Evolutionary conservation across 2,888 invertebrate genomes (phyloP), one percentile per base, ranked within the genome.

Genomic region (Calameuta pallipes): DNA sequence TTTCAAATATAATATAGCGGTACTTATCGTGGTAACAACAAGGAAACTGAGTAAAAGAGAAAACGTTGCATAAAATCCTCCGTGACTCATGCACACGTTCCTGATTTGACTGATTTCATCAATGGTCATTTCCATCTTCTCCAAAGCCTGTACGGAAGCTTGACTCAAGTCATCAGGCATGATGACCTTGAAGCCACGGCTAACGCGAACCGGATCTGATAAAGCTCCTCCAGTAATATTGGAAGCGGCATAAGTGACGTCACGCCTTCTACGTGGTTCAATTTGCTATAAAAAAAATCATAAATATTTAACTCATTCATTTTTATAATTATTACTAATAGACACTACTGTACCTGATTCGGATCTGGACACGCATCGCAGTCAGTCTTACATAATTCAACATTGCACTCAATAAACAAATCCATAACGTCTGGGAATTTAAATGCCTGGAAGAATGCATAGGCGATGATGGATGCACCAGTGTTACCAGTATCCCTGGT

Each of bases 361-460:
- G 94, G 93, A 82, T 94, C 94, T 0, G 95, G 94, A 85, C 96
- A 96, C 41, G 94, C 94, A 79, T 95, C 95, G 86, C 97, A 97
- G 84, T 95, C 95, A 23, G 95, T 95, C 91, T 96, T 96, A 88
- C 96, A 97, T 0, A 97, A 92, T 87, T 96, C 96, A 0, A 97
- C 95, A 82, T 96, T 96, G 86, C 97, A 97, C 89, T 96, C 96
- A 79, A 97, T 94, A 83, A 95, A 95, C 75, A 97, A 92, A 85
- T 97, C 96, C 95, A 96, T 96, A 75, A 96, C 95, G 87, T 97
- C 96, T 0, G 96, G 96, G 93, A 97, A 97, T 91, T 96, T 96
- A 91, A 96, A 96, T 0, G 96, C 96, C 88, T 95, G 96, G 92
- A 96, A 96, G 93, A 93, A 96, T 0, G 97, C 96, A 85, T 94